Evolutionary conservation across 1,140 invertebrate species (phyloP).

Genomic region (Ruditapes philippinarum): DNA sequence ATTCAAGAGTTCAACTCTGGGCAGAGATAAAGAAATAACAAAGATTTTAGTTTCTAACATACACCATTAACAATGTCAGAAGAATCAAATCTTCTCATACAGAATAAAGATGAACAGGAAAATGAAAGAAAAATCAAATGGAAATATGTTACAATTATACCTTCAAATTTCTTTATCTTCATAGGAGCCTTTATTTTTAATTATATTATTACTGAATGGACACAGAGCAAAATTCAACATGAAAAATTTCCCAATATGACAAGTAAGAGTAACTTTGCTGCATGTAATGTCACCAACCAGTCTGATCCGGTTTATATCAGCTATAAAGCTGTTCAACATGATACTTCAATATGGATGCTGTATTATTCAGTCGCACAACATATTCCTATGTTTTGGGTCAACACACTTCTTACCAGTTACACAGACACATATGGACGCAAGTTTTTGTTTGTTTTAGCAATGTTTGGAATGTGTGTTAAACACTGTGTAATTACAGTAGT

Average conservation of each 20-base stretch:
- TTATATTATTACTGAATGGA: constrained; percentile 50
- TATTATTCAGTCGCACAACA: constrained; percentile 22
- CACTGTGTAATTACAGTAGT: not conserved
- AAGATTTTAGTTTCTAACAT: no score
- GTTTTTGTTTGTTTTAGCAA: constrained; percentile 18
- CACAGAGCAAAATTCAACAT: constrained; percentile 21
- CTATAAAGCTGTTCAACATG: constrained; percentile 43
- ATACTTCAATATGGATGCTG: constrained; percentile 19
- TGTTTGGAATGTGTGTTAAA: not conserved
- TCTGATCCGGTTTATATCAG: not conserved
- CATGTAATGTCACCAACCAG: constrained; percentile 17
- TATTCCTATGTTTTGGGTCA: constrained; percentile 20
- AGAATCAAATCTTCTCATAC: not conserved
- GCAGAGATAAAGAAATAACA: no score
- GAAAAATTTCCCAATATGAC: constrained; percentile 28
- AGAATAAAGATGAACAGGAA: not conserved
- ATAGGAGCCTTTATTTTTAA: not conserved
- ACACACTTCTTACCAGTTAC: constrained; percentile 7
- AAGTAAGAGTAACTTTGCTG: not conserved
- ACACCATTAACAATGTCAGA: no score
- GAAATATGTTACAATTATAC: constrained; percentile 10
- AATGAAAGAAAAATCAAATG: not conserved
- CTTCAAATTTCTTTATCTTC: constrained; percentile 14
- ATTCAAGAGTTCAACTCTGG: no score
- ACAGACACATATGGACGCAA: constrained; percentile 50